These are phyloP conservation scores for Dermatophagoides farinae DNA, from an alignment of 1,140 invertebrate species.

Conservation along the genomic window DNA sequence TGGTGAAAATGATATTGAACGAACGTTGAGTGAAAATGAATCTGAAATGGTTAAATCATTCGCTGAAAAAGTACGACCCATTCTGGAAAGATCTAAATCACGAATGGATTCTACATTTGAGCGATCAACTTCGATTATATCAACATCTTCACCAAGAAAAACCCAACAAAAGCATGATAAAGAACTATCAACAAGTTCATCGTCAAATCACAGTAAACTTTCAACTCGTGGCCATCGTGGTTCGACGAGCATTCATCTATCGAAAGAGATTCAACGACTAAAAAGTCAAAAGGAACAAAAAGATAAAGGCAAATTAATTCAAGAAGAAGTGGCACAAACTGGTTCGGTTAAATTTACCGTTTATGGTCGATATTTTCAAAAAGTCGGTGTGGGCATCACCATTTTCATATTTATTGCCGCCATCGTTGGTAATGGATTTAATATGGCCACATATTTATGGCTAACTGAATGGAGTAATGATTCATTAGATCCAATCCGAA, in stretches of 20 bases:
- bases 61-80: neutral
- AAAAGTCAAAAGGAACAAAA: neutral
- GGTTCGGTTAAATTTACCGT: constrained; percentile 15
- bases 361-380: constrained; percentile 8
- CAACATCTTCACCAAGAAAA: neutral
- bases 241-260: neutral
- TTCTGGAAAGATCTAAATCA: neutral
- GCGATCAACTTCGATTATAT: neutral
- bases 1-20: neutral
- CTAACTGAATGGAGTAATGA: constrained; percentile 27
- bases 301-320: constrained; percentile 33
- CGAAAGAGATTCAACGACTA: neutral
- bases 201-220: neutral
- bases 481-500: constrained; percentile 14
- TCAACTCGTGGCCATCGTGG: neutral
- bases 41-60: constrained; percentile 2
- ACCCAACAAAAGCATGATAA: neutral
- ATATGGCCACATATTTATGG: constrained; percentile 24
- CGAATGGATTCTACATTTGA: no score
- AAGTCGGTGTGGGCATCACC: neutral
- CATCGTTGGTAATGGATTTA: constrained; percentile 20
- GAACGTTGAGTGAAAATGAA: neutral
- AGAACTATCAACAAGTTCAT: neutral
- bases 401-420: constrained; percentile 15
- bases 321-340: constrained; percentile 8